Conservation (phyloP, 2,888 invertebrate genomes). For the Eristalinus aeneus region DNA sequence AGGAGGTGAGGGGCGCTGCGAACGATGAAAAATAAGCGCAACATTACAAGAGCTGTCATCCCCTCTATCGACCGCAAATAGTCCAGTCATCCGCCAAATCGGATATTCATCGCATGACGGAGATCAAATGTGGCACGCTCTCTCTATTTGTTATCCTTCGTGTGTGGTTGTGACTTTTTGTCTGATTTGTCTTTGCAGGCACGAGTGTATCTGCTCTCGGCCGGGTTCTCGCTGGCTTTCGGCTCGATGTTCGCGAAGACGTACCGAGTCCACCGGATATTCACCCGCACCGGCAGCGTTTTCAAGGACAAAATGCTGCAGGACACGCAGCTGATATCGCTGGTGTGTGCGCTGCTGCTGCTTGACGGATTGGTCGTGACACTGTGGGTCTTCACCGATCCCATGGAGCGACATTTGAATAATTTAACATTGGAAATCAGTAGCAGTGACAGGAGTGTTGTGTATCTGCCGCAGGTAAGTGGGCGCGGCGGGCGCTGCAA, state of each 20-base stretch:
- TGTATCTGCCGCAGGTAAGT: constrained; percentile 91
- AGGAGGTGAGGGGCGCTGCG: not conserved
- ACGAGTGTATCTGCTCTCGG: constrained; percentile 92
- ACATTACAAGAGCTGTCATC: constrained; percentile 28
- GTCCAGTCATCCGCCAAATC: not conserved
- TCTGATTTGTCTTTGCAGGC: constrained; percentile 83
- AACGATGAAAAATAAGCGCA: constrained; percentile 22
- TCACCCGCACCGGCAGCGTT: constrained; percentile 91
- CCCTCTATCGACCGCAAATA: not conserved
- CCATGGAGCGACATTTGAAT: constrained; percentile 91
- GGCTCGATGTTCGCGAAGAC: constrained; percentile 98
- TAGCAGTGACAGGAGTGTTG: constrained; percentile 88
- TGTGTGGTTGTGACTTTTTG: constrained; percentile 27
- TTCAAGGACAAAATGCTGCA: constrained; percentile 94
- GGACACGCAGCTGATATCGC: constrained; percentile 92
- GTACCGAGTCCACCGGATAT: constrained; percentile 94
- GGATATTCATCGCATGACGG: not conserved
- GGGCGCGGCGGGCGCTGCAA: constrained; percentile 39
- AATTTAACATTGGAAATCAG: constrained; percentile 91
- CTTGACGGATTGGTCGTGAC: constrained; percentile 92
- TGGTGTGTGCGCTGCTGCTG: constrained; percentile 90
- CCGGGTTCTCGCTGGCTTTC: constrained; percentile 94
- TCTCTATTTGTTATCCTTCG: constrained; percentile 30
- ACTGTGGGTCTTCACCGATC: constrained; percentile 92
- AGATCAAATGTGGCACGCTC: not conserved